Evolutionary conservation across 2,797 vertebrate genomes (phyloP).

Genomic region (Eulemur mongoz): DNA sequence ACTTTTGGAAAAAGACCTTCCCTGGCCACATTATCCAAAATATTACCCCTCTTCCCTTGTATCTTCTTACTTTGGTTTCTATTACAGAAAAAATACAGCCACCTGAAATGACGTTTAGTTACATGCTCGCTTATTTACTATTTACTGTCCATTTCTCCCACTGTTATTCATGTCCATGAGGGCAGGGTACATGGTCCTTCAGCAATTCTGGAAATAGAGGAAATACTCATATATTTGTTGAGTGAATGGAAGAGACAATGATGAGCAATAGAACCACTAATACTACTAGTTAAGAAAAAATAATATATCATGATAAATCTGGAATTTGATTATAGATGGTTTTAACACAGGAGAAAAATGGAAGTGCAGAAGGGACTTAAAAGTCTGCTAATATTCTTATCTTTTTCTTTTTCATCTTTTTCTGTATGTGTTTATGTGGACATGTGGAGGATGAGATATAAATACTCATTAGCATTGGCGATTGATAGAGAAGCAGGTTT

Average conservation of each 20-base stretch:
- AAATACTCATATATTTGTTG: neutral
- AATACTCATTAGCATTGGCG: neutral
- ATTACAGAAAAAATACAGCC: neutral
- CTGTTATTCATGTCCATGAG: neutral
- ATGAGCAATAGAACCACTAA: neutral
- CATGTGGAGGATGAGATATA: neutral
- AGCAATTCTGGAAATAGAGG: neutral
- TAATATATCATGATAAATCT: neutral
- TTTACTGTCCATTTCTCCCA: neutral
- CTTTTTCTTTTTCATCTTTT: neutral
- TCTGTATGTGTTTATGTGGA: neutral
- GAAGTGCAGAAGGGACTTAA: neutral
- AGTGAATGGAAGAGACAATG: neutral
- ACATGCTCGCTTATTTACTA: neutral
- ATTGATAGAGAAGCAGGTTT: neutral
- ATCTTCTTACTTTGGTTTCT: neutral
- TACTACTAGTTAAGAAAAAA: neutral
- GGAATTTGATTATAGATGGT: neutral
- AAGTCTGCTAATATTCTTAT: neutral
- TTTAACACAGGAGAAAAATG: neutral
- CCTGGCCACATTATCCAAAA: neutral
- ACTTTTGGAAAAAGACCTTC: neutral
- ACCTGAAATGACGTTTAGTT: neutral
- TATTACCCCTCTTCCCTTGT: neutral
- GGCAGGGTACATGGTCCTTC: neutral